These are phyloP conservation scores for Ametastegia equiseti DNA, from an alignment of 2,888 invertebrate genomes.

Conservation along the genomic window DNA sequence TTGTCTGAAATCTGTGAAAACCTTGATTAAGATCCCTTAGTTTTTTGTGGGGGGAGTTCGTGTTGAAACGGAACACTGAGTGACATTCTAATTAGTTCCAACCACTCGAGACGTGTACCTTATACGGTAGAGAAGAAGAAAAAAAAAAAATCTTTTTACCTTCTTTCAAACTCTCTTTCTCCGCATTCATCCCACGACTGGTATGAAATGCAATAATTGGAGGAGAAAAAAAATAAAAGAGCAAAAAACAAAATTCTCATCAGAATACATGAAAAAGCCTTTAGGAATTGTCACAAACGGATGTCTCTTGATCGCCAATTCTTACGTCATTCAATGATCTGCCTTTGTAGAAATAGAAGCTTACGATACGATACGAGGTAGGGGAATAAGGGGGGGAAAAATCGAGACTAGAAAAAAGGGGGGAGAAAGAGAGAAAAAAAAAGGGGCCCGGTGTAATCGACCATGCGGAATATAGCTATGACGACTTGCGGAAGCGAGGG, in stretches of 20 bases:
- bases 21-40: neutral
- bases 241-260: neutral
- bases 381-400: neutral
- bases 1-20: neutral
- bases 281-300: neutral
- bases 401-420: neutral
- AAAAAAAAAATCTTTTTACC: neutral
- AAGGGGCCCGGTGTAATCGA: constrained; percentile 56
- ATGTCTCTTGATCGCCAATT: neutral
- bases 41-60: neutral
- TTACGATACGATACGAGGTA: neutral
- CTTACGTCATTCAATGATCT: neutral
- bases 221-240: neutral
- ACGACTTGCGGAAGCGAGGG: constrained; percentile 70
- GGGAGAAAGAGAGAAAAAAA: constrained; percentile 49
- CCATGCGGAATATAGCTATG: constrained; percentile 45
- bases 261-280: no score
- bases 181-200: neutral
- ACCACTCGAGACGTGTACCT: constrained; percentile 60
- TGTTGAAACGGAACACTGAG: constrained; percentile 47
- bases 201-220: no score
- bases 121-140: neutral
- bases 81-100: constrained; percentile 66
- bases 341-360: neutral
- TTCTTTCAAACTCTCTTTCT: neutral